These are phyloP conservation scores for Urocitellus parryii DNA, from an alignment of 2,113 vertebrate species.

Conservation along the genomic window DNA sequence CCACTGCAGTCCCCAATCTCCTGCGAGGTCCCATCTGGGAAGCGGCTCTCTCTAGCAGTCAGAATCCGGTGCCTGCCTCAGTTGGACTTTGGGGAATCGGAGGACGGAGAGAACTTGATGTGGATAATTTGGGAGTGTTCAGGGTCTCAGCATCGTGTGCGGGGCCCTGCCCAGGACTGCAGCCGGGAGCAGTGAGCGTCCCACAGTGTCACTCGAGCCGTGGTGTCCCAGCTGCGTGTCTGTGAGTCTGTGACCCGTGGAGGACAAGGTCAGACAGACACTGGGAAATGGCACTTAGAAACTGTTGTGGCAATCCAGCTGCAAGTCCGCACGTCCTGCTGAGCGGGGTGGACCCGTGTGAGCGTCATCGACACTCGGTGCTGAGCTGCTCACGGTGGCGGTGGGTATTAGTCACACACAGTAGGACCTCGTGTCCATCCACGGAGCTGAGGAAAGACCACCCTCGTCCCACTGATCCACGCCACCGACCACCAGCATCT, in stretches of 20 bases:
- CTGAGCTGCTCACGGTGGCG: not conserved
- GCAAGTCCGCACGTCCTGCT: not conserved
- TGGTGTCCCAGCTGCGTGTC: not conserved
- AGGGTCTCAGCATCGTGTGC: not conserved
- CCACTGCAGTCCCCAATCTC: not conserved
- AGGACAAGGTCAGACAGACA: not conserved
- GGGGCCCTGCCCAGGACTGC: not conserved
- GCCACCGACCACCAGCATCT: not conserved
- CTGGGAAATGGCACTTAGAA: not conserved
- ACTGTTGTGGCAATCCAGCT: not conserved
- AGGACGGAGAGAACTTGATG: not conserved
- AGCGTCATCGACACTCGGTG: not conserved
- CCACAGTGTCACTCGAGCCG: not conserved
- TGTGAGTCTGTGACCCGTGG: not conserved
- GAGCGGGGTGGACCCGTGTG: not conserved
- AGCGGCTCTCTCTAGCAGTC: not conserved
- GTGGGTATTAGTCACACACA: not conserved
- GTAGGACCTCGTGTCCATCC: not conserved
- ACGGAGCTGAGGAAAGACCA: not conserved
- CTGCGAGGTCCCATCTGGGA: not conserved
- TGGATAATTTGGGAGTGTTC: not conserved
- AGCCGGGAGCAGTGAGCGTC: no score
- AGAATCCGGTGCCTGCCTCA: not conserved
- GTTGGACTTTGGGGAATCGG: not conserved
- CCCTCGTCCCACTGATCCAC: not conserved